Percentiles rank a stretch among this genome's conserved stretches.
phyloP scores from a whole-genome alignment of 2,797 vertebrate genomes.

The Carduelis carduelis region DNA sequence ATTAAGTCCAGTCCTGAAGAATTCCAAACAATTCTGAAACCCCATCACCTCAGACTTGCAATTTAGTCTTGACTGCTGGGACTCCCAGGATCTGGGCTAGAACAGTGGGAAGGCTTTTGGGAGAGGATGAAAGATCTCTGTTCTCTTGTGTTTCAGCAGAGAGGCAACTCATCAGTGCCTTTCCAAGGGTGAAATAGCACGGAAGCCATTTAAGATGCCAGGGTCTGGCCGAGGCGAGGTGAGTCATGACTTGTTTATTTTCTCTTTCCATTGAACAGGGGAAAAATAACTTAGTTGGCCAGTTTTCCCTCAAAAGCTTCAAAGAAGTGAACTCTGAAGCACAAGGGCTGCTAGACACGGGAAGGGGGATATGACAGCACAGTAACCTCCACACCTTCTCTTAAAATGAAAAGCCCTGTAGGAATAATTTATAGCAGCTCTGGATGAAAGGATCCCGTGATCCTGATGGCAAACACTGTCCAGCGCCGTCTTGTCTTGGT shows the following conservation, averaged over 20 bases:
- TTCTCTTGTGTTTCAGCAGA: conserved; percentile 75
- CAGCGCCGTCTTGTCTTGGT: not conserved
- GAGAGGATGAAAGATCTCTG: conserved; percentile 2
- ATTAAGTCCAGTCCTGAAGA: not conserved
- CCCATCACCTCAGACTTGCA: not conserved
- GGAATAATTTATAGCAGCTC: not conserved
- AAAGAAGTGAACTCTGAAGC: not conserved
- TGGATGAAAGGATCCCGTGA: not conserved
- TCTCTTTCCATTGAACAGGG: not conserved
- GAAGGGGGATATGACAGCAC: not conserved
- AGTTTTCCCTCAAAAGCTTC: conserved; percentile 11
- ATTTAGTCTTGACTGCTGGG: not conserved
- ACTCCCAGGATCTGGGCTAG: not conserved
- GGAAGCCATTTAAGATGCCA: conserved; percentile 62
- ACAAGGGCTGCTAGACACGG: not conserved
- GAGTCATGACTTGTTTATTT: conserved; percentile 17
- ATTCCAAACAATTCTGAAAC: not conserved
- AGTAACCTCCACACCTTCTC: not conserved
- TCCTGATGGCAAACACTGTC: conserved; percentile 3
- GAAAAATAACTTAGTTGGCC: not conserved
- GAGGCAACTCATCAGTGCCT: conserved; percentile 70
- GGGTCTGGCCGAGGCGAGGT: conserved; percentile 73
- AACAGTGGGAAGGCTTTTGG: fast-evolving
- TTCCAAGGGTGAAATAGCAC: conserved; percentile 64
- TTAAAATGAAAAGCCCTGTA: not conserved